Conservation (phyloP, 1,140 invertebrate genomes). For the Trachelipus rathkii region DNA sequence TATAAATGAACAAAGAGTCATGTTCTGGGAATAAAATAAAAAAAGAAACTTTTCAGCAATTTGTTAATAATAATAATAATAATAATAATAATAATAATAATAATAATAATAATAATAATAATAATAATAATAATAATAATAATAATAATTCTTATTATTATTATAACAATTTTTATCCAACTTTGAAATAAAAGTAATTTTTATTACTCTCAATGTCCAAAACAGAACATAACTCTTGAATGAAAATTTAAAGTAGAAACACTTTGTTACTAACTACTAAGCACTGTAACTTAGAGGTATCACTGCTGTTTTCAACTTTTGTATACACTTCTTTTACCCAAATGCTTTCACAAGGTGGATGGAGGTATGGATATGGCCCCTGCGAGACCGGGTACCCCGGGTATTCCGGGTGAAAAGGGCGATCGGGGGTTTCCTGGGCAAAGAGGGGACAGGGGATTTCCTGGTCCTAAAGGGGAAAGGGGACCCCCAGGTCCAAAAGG, state of each 20-base stretch:
- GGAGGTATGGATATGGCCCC: conserved; percentile 69
- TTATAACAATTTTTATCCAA: too few relatives aligned
- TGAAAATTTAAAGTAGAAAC: background rate
- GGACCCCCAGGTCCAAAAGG: conserved; percentile 55
- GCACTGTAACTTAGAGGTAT: background rate
- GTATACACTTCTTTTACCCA: conserved; percentile 49
- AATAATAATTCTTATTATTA: too few relatives aligned
- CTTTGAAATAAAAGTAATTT: too few relatives aligned
- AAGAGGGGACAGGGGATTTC: conserved; percentile 56
- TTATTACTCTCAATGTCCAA: background rate
- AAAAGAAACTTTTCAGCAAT: too few relatives aligned
- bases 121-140: too few relatives aligned
- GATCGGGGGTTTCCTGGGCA: conserved; percentile 64
- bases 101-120: too few relatives aligned
- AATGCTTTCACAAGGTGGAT: conserved; percentile 58
- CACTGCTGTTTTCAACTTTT: too few relatives aligned
- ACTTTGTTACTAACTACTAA: background rate
- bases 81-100: too few relatives aligned
- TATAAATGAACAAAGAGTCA: too few relatives aligned
- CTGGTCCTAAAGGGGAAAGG: conserved; percentile 46
- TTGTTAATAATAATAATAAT: too few relatives aligned
- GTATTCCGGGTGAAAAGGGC: conserved; percentile 41
- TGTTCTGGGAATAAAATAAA: too few relatives aligned
- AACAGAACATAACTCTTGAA: background rate
- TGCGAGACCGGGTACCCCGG: conserved; percentile 60